Conservation (phyloP, 2,113 vertebrate species). For the Malurus elegans region DNA sequence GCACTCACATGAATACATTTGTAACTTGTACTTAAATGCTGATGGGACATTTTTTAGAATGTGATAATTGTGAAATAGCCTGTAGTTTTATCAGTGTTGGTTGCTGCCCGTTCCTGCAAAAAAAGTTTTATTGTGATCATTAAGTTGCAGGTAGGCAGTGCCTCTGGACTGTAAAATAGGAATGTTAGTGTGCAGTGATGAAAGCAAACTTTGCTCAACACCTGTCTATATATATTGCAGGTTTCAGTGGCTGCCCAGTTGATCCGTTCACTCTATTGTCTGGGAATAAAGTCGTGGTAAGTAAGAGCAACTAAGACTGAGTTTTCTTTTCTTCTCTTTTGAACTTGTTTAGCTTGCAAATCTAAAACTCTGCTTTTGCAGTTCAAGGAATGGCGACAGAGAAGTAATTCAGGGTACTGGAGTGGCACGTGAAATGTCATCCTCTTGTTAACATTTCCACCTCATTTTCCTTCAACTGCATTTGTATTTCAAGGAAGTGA, state of each 20-base stretch:
- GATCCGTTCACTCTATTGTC: conserved; percentile 48
- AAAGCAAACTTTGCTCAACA: conserved; percentile 78
- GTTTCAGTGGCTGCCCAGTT: conserved; percentile 42
- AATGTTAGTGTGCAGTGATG: conserved; percentile 74
- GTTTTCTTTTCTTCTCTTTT: neutral
- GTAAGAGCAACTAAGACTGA: conserved; percentile 52
- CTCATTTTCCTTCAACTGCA: neutral
- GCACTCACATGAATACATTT: neutral
- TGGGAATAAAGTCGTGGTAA: conserved; percentile 71
- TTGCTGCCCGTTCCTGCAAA: conserved; percentile 39
- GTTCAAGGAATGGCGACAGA: neutral
- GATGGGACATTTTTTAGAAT: conserved; percentile 51
- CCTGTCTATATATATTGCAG: conserved; percentile 75
- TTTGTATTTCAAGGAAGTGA: neutral
- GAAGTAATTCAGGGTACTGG: neutral
- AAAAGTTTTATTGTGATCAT: conserved; percentile 69
- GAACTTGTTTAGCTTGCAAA: neutral
- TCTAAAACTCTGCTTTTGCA: neutral
- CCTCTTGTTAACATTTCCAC: neutral
- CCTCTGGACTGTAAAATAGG: conserved; percentile 67
- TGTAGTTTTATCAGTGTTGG: neutral
- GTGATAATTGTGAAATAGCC: conserved; percentile 48
- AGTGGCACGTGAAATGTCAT: neutral
- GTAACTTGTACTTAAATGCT: conserved; percentile 3
- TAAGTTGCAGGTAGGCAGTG: conserved; percentile 75